phyloP scores from a whole-genome alignment of 2,113 vertebrate genomes.

The Hymenochirus boettgeri region DNA sequence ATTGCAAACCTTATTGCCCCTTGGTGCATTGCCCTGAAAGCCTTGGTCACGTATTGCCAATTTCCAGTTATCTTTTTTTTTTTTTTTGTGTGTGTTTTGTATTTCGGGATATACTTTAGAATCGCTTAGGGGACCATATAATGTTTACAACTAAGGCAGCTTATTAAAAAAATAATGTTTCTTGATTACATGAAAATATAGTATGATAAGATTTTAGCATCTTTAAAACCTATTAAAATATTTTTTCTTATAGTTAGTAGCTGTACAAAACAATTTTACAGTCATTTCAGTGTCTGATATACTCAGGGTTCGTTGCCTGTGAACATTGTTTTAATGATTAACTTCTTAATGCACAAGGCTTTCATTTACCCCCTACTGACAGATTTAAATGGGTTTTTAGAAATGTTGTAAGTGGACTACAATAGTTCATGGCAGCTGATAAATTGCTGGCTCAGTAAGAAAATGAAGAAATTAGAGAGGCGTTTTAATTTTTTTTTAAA shows the following conservation, averaged over 20 bases:
- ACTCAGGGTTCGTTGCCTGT: conserved; percentile 64
- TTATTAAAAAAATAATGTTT: too few relatives aligned
- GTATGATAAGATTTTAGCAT: too few relatives aligned
- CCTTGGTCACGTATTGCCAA: too few relatives aligned
- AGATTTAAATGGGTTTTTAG: conserved; percentile 61
- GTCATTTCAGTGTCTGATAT: conserved; percentile 55
- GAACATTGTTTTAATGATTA: conserved; percentile 71
- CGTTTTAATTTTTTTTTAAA: conserved; percentile 19
- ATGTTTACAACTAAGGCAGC: too few relatives aligned
- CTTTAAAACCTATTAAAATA: too few relatives aligned
- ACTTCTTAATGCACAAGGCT: conserved; percentile 61
- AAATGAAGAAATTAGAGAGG: conserved; percentile 26
- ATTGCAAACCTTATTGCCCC: too few relatives aligned
- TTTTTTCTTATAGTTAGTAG: conserved; percentile 44
- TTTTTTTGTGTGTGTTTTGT: too few relatives aligned
- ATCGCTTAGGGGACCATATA: too few relatives aligned
- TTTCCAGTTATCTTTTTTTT: too few relatives aligned
- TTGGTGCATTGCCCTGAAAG: too few relatives aligned
- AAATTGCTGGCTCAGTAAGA: conserved; percentile 33
- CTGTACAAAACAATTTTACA: conserved; percentile 49
- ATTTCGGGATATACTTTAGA: too few relatives aligned
- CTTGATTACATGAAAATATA: too few relatives aligned
- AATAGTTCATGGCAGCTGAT: conserved; percentile 34
- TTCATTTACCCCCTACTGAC: conserved; percentile 66
- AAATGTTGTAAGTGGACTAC: conserved; percentile 56